These are phyloP conservation scores for Tipula lateralis DNA, from an alignment of 2,888 invertebrate genomes.

Conservation along the genomic window DNA sequence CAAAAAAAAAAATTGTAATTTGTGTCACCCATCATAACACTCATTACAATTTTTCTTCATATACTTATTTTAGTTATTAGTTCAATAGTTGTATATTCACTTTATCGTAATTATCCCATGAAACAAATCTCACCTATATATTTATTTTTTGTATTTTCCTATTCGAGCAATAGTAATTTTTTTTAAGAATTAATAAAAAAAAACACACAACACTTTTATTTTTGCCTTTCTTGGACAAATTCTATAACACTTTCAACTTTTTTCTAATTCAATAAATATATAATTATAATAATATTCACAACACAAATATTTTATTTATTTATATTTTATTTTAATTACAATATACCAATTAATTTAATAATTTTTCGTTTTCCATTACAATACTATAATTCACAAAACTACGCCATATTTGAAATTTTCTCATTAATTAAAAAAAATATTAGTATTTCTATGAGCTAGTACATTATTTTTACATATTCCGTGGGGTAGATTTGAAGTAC, in stretches of 20 bases:
- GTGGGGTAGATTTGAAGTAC: neutral
- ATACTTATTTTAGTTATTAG: neutral
- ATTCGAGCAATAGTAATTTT: neutral
- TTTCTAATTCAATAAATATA: neutral
- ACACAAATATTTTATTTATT: neutral
- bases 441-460: neutral
- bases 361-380: neutral
- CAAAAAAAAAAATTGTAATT: neutral
- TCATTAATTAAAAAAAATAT: neutral
- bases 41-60: neutral
- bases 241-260: neutral
- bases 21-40: conserved; percentile 11
- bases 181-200: neutral
- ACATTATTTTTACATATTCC: neutral
- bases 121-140: neutral
- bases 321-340: neutral
- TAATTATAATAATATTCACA: neutral
- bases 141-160: neutral
- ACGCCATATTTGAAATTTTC: conserved; percentile 19
- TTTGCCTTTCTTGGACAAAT: neutral
- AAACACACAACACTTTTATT: neutral
- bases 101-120: neutral
- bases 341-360: neutral
- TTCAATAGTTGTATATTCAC: neutral
- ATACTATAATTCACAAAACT: conserved; percentile 7